Percentiles rank a stretch among this genome's conserved stretches.
These are phyloP conservation scores for Microcebus jonahi DNA, from an alignment of 2,113 vertebrate species.

Conservation along the genomic window DNA sequence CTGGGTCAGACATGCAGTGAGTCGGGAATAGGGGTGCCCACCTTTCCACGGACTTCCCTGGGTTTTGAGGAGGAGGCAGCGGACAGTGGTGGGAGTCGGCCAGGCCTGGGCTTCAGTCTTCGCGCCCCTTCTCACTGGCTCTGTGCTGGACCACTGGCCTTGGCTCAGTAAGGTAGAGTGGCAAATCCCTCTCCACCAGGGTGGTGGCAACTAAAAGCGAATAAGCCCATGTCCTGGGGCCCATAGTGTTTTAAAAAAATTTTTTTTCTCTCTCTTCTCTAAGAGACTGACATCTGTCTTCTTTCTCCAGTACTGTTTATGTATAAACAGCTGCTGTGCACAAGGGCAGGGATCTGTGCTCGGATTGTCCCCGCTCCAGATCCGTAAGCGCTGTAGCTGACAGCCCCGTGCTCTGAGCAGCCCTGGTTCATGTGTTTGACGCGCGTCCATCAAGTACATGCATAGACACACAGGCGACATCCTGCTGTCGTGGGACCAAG, in stretches of 20 bases:
- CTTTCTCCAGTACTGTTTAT: not conserved
- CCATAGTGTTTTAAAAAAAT: too few species aligned
- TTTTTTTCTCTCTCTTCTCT: not conserved
- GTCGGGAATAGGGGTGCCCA: not conserved
- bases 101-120: not conserved
- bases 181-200: not conserved
- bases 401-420: not conserved
- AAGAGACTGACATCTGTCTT: not conserved
- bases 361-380: not conserved
- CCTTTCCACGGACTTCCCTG: not conserved
- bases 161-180: not conserved
- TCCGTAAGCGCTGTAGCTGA: accelerated
- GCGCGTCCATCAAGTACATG: accelerated
- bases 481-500: not conserved
- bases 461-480: too few species aligned
- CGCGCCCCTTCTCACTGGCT: not conserved
- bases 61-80: not conserved
- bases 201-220: not conserved
- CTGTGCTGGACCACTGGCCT: too few species aligned
- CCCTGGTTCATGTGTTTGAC: accelerated
- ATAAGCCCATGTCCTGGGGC: accelerated
- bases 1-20: not conserved
- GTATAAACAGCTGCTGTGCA: accelerated
- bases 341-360: accelerated
- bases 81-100: not conserved